These are phyloP conservation scores for Tetragnatha montana DNA, from an alignment of 2,888 invertebrate species.

Conservation along the genomic window DNA sequence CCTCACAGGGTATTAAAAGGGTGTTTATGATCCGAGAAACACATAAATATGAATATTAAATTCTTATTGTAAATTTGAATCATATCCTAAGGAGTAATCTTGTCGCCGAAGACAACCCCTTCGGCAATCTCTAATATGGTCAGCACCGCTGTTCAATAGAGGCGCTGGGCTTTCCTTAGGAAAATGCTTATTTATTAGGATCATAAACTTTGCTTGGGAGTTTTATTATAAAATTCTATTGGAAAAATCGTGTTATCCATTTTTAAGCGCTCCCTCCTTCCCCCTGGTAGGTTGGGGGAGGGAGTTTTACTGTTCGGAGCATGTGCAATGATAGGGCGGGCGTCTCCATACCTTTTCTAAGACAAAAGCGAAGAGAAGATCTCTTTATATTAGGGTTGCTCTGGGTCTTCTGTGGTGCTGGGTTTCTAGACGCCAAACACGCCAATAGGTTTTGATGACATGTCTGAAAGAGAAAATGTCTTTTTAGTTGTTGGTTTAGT, in stretches of 20 bases:
- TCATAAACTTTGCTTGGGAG: conserved; percentile 70
- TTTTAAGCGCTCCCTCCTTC: conserved; percentile 62
- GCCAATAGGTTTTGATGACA: conserved; percentile 40
- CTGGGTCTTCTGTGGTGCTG: background rate
- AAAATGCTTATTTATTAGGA: conserved; percentile 70
- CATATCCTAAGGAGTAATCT: conserved; percentile 67
- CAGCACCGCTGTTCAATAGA: conserved; percentile 46
- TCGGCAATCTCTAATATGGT: conserved; percentile 48
- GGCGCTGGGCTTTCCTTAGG: conserved; percentile 61
- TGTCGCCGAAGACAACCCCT: conserved; percentile 49
- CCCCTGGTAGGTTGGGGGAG: conserved; percentile 3
- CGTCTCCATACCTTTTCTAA: conserved; percentile 37
- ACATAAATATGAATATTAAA: conserved; percentile 71
- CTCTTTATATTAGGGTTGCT: conserved; percentile 61
- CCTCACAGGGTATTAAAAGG: conserved; percentile 67
- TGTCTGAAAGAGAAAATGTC: too few relatives aligned
- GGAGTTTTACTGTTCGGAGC: conserved; percentile 58
- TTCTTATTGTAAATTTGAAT: conserved; percentile 69
- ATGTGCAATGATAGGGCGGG: conserved; percentile 52
- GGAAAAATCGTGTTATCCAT: conserved; percentile 71
- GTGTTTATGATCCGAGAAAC: conserved; percentile 67
- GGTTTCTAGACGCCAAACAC: conserved; percentile 44
- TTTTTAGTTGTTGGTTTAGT: too few relatives aligned
- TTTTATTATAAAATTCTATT: conserved; percentile 71
- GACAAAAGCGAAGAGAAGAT: conserved; percentile 37